Evolutionary conservation across 37 sponge, comb jelly and placozoan genomes (phyloP).

Genomic region (Cladorhizidae sp.): DNA sequence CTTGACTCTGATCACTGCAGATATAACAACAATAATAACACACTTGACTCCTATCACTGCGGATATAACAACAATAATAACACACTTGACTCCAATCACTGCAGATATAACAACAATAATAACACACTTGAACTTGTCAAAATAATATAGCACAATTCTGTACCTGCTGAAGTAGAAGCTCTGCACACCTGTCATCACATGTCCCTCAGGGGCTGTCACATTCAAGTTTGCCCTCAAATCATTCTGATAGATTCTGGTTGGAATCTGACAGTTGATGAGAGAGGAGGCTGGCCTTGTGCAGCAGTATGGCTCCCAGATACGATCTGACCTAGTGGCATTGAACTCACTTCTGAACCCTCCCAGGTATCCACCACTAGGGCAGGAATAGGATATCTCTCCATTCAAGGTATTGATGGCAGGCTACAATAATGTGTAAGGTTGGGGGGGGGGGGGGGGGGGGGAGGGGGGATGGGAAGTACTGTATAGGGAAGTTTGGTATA

Average conservation of each 20-base stretch:
- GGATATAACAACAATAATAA: constrained; percentile 47
- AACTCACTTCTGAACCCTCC: constrained; percentile 58
- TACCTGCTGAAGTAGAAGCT: constrained; percentile 68
- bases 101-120: background rate
- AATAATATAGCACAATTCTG: background rate
- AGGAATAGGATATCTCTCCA: constrained; percentile 36
- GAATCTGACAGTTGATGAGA: constrained; percentile 61
- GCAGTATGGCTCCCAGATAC: constrained; percentile 76
- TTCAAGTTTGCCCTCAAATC: constrained; percentile 38
- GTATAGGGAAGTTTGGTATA: background rate
- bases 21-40: too few relatives aligned
- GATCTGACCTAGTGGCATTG: constrained; percentile 26
- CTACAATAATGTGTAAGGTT: too few relatives aligned
- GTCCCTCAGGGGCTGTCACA: constrained; percentile 13
- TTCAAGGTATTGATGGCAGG: constrained; percentile 27
- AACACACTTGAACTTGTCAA: background rate
- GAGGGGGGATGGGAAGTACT: background rate
- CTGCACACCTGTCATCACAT: constrained; percentile 57
- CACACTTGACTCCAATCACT: too few relatives aligned
- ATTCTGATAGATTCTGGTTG: constrained; percentile 47
- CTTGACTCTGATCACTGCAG: too few relatives aligned
- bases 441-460: too few relatives aligned
- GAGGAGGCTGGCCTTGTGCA: constrained; percentile 60
- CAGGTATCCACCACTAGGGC: constrained; percentile 68
- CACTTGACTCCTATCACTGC: too few relatives aligned